Conservation (phyloP, 2,888 invertebrate species). For the Vesta saturnalis region DNA sequence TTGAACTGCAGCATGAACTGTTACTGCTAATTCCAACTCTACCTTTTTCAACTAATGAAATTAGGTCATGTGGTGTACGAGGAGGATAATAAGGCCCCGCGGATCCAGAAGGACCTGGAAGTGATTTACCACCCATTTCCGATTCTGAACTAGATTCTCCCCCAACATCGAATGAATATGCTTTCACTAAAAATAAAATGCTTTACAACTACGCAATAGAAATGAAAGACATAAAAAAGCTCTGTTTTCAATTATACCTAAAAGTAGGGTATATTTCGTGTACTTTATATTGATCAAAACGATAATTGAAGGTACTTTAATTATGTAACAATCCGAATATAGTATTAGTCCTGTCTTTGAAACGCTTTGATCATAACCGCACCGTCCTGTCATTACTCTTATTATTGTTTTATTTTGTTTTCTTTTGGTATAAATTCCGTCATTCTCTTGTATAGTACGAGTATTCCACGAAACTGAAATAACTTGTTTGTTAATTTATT, state of each 20-base stretch:
- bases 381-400: too few relatives aligned
- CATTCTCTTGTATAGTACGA: too few relatives aligned
- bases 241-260: background rate
- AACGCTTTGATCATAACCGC: too few relatives aligned
- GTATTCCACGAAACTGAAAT: too few relatives aligned
- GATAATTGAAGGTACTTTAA: too few relatives aligned
- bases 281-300: too few relatives aligned
- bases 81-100: slow-evolving; percentile 60
- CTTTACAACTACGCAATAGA: background rate
- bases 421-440: too few relatives aligned
- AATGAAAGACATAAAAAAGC: background rate
- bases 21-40: slow-evolving; percentile 62
- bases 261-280: too few relatives aligned
- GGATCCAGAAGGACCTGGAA: slow-evolving; percentile 58
- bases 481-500: too few relatives aligned
- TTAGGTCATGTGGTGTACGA: slow-evolving; percentile 59
- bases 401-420: too few relatives aligned
- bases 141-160: slow-evolving; percentile 80
- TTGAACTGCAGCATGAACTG: slow-evolving; percentile 66
- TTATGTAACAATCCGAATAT: too few relatives aligned
- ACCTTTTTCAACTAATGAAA: slow-evolving; percentile 66
- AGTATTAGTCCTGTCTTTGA: too few relatives aligned
- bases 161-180: slow-evolving; percentile 69
- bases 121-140: slow-evolving; percentile 63
- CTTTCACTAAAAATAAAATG: slow-evolving; percentile 60